phyloP scores from a whole-genome alignment of 2,797 vertebrate species.

The Podarcis siculus region DNA sequence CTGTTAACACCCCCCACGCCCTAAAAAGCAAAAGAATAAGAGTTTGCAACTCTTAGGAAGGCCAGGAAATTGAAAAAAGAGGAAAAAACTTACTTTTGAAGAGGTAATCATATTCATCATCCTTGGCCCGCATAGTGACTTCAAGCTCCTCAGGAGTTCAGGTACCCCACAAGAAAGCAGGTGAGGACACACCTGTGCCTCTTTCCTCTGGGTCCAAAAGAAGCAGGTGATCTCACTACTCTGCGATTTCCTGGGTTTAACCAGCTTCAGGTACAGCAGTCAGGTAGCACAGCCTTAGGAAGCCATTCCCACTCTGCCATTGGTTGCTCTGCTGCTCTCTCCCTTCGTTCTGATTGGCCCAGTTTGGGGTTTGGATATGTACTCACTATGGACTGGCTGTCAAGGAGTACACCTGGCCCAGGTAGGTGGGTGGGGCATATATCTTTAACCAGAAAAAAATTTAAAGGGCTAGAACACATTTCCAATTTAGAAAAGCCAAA shows the following conservation, averaged over 20 bases:
- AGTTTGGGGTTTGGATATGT: background rate
- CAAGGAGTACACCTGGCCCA: conserved; percentile 49
- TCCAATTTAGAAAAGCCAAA: background rate
- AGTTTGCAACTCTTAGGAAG: background rate
- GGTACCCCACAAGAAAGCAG: background rate
- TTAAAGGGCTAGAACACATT: conserved; percentile 4
- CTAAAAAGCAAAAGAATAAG: background rate
- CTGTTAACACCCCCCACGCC: no score
- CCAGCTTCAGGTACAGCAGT: conserved; percentile 9
- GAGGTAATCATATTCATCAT: conserved; percentile 91
- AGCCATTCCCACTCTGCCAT: background rate
- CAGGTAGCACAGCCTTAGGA: background rate
- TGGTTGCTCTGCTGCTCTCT: conserved; percentile 35
- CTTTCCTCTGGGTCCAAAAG: rapidly evolving
- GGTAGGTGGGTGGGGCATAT: conserved; percentile 13
- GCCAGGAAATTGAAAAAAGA: background rate
- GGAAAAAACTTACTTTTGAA: conserved; percentile 85
- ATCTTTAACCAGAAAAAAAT: background rate
- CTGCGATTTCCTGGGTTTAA: conserved; percentile 42
- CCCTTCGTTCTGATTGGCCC: conserved; percentile 35
- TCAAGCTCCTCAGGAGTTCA: background rate
- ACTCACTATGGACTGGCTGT: background rate
- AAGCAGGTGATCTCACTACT: conserved; percentile 2
- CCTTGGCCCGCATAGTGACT: conserved; percentile 82
- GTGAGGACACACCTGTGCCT: background rate